Evolutionary conservation across 2,797 vertebrate genomes (phyloP), one percentile per base, ranked within the genome.

Genomic region (Thripadectes ignobilis): DNA sequence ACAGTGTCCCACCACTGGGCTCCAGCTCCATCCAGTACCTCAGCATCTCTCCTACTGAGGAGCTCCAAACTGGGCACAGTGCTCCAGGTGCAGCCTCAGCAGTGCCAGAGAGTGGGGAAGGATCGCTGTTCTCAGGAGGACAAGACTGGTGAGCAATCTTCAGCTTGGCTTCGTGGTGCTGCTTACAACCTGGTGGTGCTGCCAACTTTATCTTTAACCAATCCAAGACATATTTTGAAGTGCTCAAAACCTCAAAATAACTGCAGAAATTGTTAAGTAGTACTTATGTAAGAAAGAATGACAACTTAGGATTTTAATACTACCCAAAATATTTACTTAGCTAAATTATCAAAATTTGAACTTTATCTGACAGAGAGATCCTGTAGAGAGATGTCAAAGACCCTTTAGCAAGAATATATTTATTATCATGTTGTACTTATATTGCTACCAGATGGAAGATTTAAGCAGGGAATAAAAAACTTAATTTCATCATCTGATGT

Each of bases 301-400:
- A 65, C 16, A 75, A 58, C 34, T 85, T 94, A n/a, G 2, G 19
- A 13, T 86, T 77, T 93, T 85, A 78, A 71, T 52, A 73, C 58
- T 92, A 67, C 39, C 20, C 17, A 23, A 62, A 89, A 86, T 17
- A 65, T 94, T 88, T 68, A 81, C n/a, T 81, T 86, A 75, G n/a
- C 27, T 84, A 73, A 86, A 93, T 82, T 86, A 90, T 76, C 38
- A 71, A 88, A 91, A 91, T 72, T 13, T 88, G 68, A 89, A 95
- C 76, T 91, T 89, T 76, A 54, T 65, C 49, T 89, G 82, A 62
- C 72, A 89, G 54, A 92, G 82, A 71, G 18, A 67, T 92, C 76
- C 84, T 67, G 26, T 20, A 59, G 85, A 78, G 59, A 38, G 52
- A 88, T 82, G 52, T 58, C 78, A 90, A 51, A 95, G 76, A 74